Conservation (phyloP, 2,113 vertebrate genomes). For the Oxyura jamaicensis region DNA sequence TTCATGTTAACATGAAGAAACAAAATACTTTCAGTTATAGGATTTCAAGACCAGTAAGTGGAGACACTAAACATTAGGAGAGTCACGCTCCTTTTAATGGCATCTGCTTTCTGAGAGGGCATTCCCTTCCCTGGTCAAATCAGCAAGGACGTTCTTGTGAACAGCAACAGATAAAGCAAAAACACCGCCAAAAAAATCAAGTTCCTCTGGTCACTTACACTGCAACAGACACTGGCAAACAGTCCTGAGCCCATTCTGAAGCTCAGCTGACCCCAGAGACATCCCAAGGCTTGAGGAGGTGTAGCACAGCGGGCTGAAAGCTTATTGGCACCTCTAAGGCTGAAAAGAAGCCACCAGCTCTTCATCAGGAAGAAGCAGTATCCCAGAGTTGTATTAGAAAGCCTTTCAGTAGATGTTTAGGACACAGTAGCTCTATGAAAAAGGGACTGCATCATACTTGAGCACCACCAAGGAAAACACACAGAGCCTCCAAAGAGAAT, state of each 20-base stretch:
- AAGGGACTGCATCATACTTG: not conserved
- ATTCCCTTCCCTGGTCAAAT: not conserved
- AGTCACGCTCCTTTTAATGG: not conserved
- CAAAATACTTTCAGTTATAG: not conserved
- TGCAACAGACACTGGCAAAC: not conserved
- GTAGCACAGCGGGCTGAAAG: not conserved
- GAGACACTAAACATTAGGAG: not conserved
- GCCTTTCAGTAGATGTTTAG: not conserved
- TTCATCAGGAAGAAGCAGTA: not conserved
- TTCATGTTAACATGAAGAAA: not conserved
- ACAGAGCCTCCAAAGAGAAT: not conserved
- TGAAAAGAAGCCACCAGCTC: not conserved
- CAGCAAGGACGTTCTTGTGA: not conserved
- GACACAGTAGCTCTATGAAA: not conserved
- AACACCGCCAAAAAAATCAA: not conserved
- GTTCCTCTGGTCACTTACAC: not conserved
- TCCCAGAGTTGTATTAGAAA: not conserved
- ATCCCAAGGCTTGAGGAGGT: not conserved
- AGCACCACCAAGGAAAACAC: not conserved
- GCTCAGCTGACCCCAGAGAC: not conserved
- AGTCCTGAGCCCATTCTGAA: not conserved
- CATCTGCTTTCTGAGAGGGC: not conserved
- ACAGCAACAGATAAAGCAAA: not conserved
- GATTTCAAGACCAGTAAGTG: not conserved
- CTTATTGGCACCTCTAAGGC: not conserved